Evolutionary conservation across 1,140 invertebrate genomes (phyloP).

Genomic region (Nebria ingens): DNA sequence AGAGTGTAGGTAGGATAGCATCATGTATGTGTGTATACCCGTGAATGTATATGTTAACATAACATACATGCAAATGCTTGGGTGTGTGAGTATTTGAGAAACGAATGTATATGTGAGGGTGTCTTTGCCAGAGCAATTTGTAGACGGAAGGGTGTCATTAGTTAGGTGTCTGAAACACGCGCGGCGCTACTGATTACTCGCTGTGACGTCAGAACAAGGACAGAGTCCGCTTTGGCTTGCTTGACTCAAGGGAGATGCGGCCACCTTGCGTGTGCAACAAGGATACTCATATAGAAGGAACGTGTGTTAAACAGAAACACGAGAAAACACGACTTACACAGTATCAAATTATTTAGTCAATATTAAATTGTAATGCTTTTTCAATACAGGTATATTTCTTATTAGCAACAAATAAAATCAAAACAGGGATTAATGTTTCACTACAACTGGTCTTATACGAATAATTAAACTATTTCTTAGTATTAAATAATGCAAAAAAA

Average conservation of each 20-base stretch:
- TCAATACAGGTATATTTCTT: too few species aligned
- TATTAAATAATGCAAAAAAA: too few species aligned
- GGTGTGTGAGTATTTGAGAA: not conserved
- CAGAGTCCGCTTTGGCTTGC: not conserved
- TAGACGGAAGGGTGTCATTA: slow-evolving; percentile 19
- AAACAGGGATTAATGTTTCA: too few species aligned
- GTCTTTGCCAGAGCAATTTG: slow-evolving; percentile 13
- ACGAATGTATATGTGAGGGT: not conserved
- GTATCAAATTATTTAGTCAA: not conserved
- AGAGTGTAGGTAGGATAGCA: not conserved
- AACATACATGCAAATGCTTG: not conserved
- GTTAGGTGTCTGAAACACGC: slow-evolving; percentile 20
- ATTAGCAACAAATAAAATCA: too few species aligned
- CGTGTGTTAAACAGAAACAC: not conserved
- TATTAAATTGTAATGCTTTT: too few species aligned
- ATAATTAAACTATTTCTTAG: too few species aligned
- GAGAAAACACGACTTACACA: not conserved
- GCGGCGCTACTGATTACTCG: slow-evolving; percentile 16
- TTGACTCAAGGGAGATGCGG: not conserved
- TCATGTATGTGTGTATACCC: not conserved
- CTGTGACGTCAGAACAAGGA: slow-evolving; percentile 9
- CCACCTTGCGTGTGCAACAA: not conserved
- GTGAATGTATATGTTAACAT: not conserved
- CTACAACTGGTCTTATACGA: too few species aligned
- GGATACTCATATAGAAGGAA: not conserved